Base-by-base conservation (phyloP, 2,113 vertebrate species). In the Eulemur rufifrons region DNA sequence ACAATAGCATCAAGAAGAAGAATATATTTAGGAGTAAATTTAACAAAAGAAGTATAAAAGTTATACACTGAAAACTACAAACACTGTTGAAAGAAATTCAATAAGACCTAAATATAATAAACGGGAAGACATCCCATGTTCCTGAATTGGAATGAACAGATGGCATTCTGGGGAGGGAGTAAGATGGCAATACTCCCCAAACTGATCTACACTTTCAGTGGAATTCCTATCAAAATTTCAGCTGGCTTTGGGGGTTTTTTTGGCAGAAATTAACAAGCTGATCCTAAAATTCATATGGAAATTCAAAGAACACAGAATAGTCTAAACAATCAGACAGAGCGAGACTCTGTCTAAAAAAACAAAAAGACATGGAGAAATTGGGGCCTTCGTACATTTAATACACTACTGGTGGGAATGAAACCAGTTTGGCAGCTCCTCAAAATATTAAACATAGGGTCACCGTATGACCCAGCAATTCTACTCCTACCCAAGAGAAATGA, bases 221-320 rank as follows among this genome's bases (percentile, higher is more conserved):
- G 50, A 81, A 61, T 54, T 42, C n/a, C 29, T 69, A 37, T 82
- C 68, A 73, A 80, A 89, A 90, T 68, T 63, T 92, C 73, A 29
- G 63, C 12, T 78, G 45, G 42, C 5, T 37, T 69, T 96, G 47
- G 27, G 27, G 61, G 27, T 59, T 15, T 47, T 88, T 73, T 82
- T 68, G 39, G 39, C 39, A 89, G 21, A 89, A 90, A 90, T 56
- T 68, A 74, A 92, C 37, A 68, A 68, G 29, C n/a, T 81, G 39
- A 80, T 66, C 27, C 42, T 89, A 93, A 90, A 93, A 93, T 81
- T 90, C 76, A 81, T 63, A 34, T 52, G 50, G 59, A 95, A 82
- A 93, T 90, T 27, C 64, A 82, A 68, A 45, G 56, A 42, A 68
- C 39, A 84, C 8, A 89, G 45, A 88, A 89, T 34, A 92, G 27